These are phyloP conservation scores for Iselma pallidipennis DNA, from an alignment of 2,888 invertebrate species.

Conservation along the genomic window DNA sequence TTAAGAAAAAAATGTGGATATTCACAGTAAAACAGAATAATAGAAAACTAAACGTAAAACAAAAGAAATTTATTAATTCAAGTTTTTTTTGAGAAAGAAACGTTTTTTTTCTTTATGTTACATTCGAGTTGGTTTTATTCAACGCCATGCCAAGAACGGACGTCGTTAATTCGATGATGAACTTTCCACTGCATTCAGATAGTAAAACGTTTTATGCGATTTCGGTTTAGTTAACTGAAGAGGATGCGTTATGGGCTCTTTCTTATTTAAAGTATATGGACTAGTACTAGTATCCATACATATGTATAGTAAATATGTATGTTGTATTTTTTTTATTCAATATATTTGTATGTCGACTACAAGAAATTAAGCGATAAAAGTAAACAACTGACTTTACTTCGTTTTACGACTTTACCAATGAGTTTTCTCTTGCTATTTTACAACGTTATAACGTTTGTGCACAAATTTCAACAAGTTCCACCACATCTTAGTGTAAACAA, in stretches of 20 bases:
- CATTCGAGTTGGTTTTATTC: background rate
- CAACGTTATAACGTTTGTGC: constrained; percentile 17
- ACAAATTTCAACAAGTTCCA: constrained; percentile 20
- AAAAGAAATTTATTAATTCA: background rate
- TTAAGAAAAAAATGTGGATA: no score
- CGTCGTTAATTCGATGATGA: background rate
- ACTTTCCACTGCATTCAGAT: background rate
- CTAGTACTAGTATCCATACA: no score
- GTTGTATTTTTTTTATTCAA: no score
- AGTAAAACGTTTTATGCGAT: background rate
- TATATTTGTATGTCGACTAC: background rate
- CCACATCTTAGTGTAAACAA: constrained; percentile 24
- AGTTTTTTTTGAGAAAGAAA: background rate
- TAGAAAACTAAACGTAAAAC: background rate
- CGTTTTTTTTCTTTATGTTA: background rate
- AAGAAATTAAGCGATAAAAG: constrained; percentile 12
- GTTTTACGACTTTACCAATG: constrained; percentile 14
- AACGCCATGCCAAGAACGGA: background rate
- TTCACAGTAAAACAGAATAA: background rate
- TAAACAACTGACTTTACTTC: constrained; percentile 11
- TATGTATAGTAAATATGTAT: no score
- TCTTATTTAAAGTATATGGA: no score
- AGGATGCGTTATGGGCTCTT: no score
- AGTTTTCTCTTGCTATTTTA: constrained; percentile 10
- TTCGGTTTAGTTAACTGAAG: no score